These are phyloP conservation scores for Potamilus streckersoni DNA, from an alignment of 1,140 invertebrate species.

Conservation along the genomic window DNA sequence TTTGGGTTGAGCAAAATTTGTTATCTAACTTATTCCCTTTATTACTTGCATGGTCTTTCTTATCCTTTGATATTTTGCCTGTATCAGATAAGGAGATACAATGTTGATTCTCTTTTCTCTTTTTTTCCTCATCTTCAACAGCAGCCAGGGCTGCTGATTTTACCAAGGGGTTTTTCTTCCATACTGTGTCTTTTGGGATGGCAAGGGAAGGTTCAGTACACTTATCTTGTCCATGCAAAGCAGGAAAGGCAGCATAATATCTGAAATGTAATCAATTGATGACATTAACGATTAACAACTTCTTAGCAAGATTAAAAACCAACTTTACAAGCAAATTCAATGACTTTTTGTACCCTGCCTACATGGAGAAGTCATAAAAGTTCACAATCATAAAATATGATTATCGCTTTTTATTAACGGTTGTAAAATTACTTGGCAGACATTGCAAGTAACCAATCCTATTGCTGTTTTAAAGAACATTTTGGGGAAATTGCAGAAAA, in stretches of 20 bases:
- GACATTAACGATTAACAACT: neutral
- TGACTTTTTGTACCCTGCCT: no score
- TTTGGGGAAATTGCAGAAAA: neutral
- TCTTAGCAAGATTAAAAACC: neutral
- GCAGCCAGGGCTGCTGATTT: slow-evolving; percentile 11
- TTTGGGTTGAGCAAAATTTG: neutral
- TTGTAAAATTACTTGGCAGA: no score
- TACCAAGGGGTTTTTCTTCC: slow-evolving; percentile 42
- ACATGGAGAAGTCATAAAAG: no score
- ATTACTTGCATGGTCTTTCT: no score
- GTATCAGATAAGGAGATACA: no score
- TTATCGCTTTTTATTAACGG: neutral
- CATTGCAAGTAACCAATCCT: no score
- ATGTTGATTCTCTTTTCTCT: no score
- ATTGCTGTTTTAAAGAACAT: neutral
- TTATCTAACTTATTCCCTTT: no score
- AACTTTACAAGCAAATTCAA: no score
- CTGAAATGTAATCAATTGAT: slow-evolving; percentile 29
- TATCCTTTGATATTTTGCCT: no score
- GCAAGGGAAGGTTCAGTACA: slow-evolving; percentile 16
- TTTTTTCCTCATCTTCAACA: no score
- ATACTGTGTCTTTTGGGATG: slow-evolving; percentile 29
- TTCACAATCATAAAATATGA: no score
- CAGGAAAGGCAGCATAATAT: slow-evolving; percentile 57
- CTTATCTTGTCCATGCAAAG: slow-evolving; percentile 38